phyloP scores from a whole-genome alignment of 2,888 invertebrate genomes.

The Temnothorax unifasciatus region DNA sequence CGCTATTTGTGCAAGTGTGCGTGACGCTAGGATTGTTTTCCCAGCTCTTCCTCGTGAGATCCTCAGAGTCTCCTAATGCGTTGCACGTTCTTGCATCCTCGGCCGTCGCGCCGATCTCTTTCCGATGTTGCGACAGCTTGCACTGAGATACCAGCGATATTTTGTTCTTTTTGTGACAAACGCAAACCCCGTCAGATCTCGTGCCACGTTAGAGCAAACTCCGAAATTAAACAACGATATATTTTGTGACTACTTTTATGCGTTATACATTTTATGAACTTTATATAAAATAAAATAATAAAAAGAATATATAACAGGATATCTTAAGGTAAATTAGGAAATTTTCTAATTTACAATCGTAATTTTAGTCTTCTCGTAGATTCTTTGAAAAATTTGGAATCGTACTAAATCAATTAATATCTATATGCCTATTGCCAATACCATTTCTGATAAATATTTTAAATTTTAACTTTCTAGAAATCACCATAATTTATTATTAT shows the following conservation, averaged over 20 bases:
- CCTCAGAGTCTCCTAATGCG: conserved; percentile 62
- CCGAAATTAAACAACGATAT: conserved; percentile 14
- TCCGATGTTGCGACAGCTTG: conserved; percentile 61
- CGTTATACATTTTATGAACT: background rate
- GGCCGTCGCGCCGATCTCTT: conserved; percentile 52
- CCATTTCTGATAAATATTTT: background rate
- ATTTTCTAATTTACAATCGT: background rate
- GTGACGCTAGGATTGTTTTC: conserved; percentile 75
- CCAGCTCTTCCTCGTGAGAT: conserved; percentile 56
- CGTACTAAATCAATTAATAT: background rate
- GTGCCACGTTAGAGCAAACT: conserved; percentile 19
- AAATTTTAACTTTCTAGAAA: background rate
- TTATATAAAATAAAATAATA: background rate
- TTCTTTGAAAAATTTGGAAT: background rate
- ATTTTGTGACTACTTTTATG: background rate
- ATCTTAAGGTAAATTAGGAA: background rate
- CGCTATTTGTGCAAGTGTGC: conserved; percentile 80
- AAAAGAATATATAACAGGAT: background rate
- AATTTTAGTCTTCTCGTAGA: background rate
- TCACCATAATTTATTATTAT: background rate
- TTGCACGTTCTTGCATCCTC: conserved; percentile 60
- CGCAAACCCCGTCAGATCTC: conserved; percentile 40
- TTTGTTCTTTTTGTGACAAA: conserved; percentile 42
- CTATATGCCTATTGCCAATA: background rate
- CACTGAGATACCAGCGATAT: conserved; percentile 17